A percentile compares a stretch with the other conserved stretches of the same genome.
phyloP scores from a whole-genome alignment of 2,888 invertebrate species.

The Tetheella fluctuosa region DNA sequence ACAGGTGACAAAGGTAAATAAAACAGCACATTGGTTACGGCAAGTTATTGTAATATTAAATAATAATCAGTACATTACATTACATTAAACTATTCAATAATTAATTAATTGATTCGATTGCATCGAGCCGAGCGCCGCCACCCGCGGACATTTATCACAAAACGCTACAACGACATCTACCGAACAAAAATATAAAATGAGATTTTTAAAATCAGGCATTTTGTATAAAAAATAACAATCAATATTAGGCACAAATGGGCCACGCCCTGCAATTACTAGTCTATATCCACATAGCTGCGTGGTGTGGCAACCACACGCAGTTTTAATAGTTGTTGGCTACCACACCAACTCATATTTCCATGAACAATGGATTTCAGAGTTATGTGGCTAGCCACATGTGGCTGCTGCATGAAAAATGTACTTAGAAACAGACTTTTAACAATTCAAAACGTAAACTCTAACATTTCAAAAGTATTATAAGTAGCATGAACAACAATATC shows the following conservation, averaged over 20 bases:
- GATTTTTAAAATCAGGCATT: neutral
- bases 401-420: neutral
- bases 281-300: too few relatives aligned
- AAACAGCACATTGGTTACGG: slow-evolving; percentile 34
- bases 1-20: too few relatives aligned
- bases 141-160: slow-evolving; percentile 4
- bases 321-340: too few relatives aligned
- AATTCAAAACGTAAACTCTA: neutral
- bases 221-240: neutral
- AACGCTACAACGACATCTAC: slow-evolving; percentile 1
- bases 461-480: neutral
- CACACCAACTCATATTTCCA: neutral
- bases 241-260: too few relatives aligned
- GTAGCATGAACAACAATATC: neutral
- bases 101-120: slow-evolving; percentile 50
- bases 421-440: neutral
- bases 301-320: too few relatives aligned
- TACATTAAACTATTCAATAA: slow-evolving; percentile 55
- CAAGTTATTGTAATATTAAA: slow-evolving; percentile 50
- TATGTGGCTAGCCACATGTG: neutral
- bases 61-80: slow-evolving; percentile 25
- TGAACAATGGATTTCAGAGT: neutral
- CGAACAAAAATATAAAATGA: neutral
- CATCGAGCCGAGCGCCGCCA: slow-evolving; percentile 15
- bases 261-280: too few relatives aligned